These are phyloP conservation scores for Parus major DNA, from an alignment of 2,113 vertebrate species.

Conservation along the genomic window DNA sequence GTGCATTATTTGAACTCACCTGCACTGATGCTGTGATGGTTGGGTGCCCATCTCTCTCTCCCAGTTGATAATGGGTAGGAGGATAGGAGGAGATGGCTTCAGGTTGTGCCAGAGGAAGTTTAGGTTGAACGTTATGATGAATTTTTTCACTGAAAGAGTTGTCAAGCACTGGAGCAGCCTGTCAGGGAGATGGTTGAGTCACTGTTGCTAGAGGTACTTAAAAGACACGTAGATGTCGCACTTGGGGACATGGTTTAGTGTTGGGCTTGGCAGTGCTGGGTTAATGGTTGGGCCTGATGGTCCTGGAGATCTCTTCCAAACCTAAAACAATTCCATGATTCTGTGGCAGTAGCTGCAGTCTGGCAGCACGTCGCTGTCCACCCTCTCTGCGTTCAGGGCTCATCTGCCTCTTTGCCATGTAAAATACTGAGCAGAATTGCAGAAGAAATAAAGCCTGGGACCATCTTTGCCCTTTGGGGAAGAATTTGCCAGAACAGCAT, in stretches of 20 bases:
- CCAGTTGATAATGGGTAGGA: neutral
- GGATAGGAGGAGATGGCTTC: neutral
- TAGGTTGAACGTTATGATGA: neutral
- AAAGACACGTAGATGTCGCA: neutral
- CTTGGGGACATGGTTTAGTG: neutral
- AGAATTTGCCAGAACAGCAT: neutral
- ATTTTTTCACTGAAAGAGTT: neutral
- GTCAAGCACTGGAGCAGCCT: neutral
- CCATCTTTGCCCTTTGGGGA: neutral
- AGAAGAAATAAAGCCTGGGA: neutral
- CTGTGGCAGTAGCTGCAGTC: neutral
- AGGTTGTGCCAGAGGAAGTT: neutral
- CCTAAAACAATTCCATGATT: neutral
- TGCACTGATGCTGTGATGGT: neutral
- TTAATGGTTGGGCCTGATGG: neutral
- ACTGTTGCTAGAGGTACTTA: neutral
- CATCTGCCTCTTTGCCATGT: fast-evolving
- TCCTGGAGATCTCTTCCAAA: neutral
- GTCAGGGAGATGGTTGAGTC: neutral
- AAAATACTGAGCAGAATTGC: neutral
- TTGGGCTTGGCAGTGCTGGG: neutral
- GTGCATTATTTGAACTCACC: neutral
- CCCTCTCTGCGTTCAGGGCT: fast-evolving
- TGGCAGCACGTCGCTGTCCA: neutral
- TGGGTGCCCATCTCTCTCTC: neutral